A percentile compares a stretch with the other conserved stretches of the same genome.
phyloP scores from a whole-genome alignment of 1,140 invertebrate genomes.

The Lepidurus packardi region DNA sequence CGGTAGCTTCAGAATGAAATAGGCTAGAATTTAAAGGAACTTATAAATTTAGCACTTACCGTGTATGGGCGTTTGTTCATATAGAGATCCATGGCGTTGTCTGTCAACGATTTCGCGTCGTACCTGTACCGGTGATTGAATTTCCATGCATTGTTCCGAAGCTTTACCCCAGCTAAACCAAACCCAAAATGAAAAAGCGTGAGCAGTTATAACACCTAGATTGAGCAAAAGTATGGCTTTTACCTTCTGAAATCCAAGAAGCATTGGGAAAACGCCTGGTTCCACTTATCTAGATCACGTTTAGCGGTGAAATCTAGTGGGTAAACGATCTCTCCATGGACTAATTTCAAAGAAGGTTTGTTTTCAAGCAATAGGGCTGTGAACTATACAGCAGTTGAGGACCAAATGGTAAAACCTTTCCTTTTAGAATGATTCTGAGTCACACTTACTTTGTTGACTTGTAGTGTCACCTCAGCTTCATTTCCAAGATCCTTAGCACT shows the following conservation, averaged over 20 bases:
- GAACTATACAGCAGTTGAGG: constrained; percentile 28
- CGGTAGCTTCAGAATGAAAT: no score
- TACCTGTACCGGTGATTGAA: constrained; percentile 50
- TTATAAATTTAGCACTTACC: constrained; percentile 42
- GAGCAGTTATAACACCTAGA: background rate
- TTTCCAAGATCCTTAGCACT: constrained; percentile 46
- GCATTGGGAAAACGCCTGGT: constrained; percentile 47
- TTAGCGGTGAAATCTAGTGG: constrained; percentile 35
- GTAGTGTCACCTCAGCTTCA: constrained; percentile 36
- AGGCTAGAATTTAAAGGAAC: no score
- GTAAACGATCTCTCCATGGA: constrained; percentile 16
- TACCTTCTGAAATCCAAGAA: constrained; percentile 49
- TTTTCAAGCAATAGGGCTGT: constrained; percentile 26
- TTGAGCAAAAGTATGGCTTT: background rate
- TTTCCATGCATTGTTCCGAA: constrained; percentile 55
- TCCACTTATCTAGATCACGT: constrained; percentile 48
- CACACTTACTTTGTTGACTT: background rate
- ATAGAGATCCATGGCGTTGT: constrained; percentile 53
- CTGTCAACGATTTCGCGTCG: constrained; percentile 48
- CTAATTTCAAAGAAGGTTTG: constrained; percentile 22
- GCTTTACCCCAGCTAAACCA: constrained; percentile 55
- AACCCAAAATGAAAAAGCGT: background rate
- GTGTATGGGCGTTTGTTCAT: constrained; percentile 56
- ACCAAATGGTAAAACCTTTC: background rate
- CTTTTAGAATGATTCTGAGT: background rate